Evolutionary conservation across 2,797 vertebrate genomes (phyloP), one percentile per base, ranked within the genome.

Genomic region (Sebastes miniatus): DNA sequence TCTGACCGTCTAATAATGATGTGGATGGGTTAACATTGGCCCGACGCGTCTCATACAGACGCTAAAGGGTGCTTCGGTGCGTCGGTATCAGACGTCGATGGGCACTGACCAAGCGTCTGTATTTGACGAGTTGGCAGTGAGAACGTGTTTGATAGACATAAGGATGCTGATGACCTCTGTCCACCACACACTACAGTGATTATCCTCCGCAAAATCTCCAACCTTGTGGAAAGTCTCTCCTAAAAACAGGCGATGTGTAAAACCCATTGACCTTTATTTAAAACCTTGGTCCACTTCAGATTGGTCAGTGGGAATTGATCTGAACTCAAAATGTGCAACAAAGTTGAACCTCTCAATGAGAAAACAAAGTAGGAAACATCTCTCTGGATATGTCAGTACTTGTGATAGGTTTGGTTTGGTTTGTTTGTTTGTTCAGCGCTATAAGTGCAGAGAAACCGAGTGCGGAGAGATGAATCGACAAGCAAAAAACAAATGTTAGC

Each of bases 231-330:
- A 47, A 47, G 7, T 47, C 50, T 52, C 20, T 52, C 47, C 0
- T n/a, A 20, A 0, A n/a, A 52, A n/a, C 47, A n/a, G 8, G 50
- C 0, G 0, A 0, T 10, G 50, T 52, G 50, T 52, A n/a, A 52
- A 52, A 52, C 18, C 18, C 20, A 52, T 4, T n/a, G 20, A 52
- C 50, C 1, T 52, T n/a, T 52, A 52, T 52, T 52, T 52, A 20
- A 52, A 52, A 52, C 8, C 20, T 52, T 52, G 50, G 47, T 50
- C 47, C 47, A 50, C 16, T 50, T 43, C 39, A 43, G 14, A 43
- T 43, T 43, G 39, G 16, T 47, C 43, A 47, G 43, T 18, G 43
- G 43, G 14, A 47, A 47, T 18, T 47, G 43, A 47, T 47, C 43
- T 52, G 12, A 58, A 14, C 24, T 25, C 5, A 16, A 73, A 63